These are phyloP conservation scores for Thaumatotibia leucotreta DNA, from an alignment of 1,140 invertebrate genomes.

Conservation along the genomic window DNA sequence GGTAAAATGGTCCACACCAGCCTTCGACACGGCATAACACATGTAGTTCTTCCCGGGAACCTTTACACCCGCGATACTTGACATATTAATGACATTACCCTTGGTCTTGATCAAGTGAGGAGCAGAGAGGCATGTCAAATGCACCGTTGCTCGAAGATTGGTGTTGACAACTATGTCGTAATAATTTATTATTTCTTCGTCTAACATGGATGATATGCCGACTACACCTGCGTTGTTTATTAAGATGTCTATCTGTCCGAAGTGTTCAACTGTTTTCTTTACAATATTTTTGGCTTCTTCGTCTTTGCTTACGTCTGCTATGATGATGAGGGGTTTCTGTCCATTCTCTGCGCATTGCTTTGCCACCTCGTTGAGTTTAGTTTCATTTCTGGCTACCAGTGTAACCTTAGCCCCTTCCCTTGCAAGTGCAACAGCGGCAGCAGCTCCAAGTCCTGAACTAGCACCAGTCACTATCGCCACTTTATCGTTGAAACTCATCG, in stretches of 20 bases:
- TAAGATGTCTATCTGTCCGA: constrained; percentile 79
- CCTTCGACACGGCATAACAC: constrained; percentile 39
- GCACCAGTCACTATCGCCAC: constrained; percentile 85
- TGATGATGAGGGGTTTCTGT: constrained; percentile 68
- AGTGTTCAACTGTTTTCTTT: constrained; percentile 75
- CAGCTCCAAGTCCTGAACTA: constrained; percentile 89
- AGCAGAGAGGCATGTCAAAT: constrained; percentile 83
- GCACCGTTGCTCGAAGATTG: constrained; percentile 83
- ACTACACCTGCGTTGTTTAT: constrained; percentile 87
- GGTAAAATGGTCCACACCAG: constrained; percentile 36
- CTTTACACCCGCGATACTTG: constrained; percentile 78
- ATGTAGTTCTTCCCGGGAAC: constrained; percentile 54
- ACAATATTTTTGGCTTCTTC: constrained; percentile 78
- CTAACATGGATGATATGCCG: constrained; percentile 79
- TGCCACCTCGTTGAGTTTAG: constrained; percentile 69
- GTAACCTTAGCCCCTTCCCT: constrained; percentile 81
- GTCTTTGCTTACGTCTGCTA: constrained; percentile 81
- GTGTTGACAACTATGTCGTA: constrained; percentile 83
- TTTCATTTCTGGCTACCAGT: constrained; percentile 85
- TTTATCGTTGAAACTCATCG: constrained; percentile 66
- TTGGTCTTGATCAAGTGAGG: constrained; percentile 82
- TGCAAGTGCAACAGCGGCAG: constrained; percentile 83
- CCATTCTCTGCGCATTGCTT: constrained; percentile 75
- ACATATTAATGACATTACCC: constrained; percentile 87
- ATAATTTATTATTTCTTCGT: constrained; percentile 81